Conservation (phyloP, 1,140 invertebrate species). For the Bombus soroeensis region DNA sequence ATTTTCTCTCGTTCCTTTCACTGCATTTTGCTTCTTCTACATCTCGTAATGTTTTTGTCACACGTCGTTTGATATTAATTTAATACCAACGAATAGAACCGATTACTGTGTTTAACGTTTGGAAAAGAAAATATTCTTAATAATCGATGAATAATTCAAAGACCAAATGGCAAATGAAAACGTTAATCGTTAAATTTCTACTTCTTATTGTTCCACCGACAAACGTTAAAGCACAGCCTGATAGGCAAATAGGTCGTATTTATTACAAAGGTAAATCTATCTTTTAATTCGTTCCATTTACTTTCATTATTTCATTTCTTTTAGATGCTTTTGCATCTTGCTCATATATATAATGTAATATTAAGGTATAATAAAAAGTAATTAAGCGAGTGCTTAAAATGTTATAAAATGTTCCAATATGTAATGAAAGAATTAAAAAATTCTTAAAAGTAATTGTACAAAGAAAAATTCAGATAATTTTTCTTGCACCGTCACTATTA, state of each 20-base stretch:
- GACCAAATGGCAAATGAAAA: background rate
- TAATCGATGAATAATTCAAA: background rate
- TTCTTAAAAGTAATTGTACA: no score
- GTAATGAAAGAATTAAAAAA: background rate
- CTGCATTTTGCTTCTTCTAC: background rate
- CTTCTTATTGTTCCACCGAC: background rate
- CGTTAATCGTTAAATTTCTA: background rate
- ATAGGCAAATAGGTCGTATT: background rate
- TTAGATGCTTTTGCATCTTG: background rate
- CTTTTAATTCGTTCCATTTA: background rate
- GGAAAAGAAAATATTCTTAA: background rate
- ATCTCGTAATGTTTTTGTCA: background rate
- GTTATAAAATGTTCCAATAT: no score
- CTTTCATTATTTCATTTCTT: background rate
- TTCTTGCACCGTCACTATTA: background rate
- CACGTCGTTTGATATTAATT: background rate
- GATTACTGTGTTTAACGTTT: background rate
- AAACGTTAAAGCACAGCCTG: background rate
- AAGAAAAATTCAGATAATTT: background rate
- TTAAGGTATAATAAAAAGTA: no score
- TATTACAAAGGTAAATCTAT: conserved; percentile 1
- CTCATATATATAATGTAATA: no score
- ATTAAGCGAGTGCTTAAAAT: no score
- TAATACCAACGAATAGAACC: background rate
- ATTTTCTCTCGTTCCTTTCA: no score